Evolutionary conservation across 2,797 vertebrate genomes (phyloP).

Genomic region (Champsocephalus esox): DNA sequence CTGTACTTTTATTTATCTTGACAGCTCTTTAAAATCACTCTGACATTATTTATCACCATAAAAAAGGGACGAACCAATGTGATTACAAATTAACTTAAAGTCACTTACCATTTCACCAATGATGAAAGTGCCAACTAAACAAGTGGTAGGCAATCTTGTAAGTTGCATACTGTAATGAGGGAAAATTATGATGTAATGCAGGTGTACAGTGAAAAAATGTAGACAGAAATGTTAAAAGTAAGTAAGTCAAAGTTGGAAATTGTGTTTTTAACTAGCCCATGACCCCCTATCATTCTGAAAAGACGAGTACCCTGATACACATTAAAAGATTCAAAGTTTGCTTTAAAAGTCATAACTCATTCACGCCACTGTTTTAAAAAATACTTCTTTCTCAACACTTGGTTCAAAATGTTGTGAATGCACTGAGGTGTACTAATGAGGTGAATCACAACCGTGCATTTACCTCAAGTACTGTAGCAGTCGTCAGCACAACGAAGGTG

Average conservation of each 20-base stretch:
- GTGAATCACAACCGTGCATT: not conserved
- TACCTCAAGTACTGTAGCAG: not conserved
- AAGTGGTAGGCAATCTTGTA: not conserved
- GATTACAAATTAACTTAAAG: not conserved
- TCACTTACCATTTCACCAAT: not conserved
- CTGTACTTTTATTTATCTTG: not conserved
- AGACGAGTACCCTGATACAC: too few relatives aligned
- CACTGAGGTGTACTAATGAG: not conserved
- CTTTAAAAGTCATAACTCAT: not conserved
- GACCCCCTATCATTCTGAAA: too few relatives aligned
- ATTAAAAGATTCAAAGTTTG: not conserved
- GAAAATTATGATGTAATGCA: not conserved
- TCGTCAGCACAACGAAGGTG: constrained; percentile 11
- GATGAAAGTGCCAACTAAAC: not conserved
- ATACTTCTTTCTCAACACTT: not conserved
- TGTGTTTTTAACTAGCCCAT: too few relatives aligned
- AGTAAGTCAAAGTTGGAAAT: too few relatives aligned
- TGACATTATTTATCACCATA: not conserved
- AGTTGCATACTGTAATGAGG: not conserved
- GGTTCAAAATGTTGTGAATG: not conserved
- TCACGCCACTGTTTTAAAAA: not conserved
- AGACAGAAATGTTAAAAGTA: too few relatives aligned
- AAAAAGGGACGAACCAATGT: not conserved
- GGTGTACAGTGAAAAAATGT: not conserved
- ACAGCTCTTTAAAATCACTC: not conserved